phyloP scores from a whole-genome alignment of 2,797 vertebrate genomes.

The Crypturellus tataupa region DNA sequence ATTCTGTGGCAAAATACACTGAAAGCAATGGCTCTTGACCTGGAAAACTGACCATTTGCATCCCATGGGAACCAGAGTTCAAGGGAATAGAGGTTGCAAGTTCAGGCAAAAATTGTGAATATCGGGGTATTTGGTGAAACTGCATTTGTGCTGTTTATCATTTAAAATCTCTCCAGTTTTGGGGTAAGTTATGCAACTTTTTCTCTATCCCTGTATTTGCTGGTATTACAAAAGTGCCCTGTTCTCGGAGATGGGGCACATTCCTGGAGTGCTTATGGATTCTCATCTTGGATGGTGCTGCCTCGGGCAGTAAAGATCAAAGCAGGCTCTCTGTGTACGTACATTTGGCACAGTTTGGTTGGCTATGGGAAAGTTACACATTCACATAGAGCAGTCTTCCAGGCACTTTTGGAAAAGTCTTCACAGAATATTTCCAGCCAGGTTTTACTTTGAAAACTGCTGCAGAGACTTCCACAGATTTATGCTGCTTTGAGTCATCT shows the following conservation, averaged over 20 bases:
- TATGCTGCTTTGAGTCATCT: slow-evolving; percentile 1
- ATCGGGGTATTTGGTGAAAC: not conserved
- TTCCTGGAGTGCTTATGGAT: not conserved
- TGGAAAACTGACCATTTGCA: not conserved
- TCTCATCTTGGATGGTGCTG: not conserved
- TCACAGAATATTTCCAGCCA: not conserved
- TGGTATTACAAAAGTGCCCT: not conserved
- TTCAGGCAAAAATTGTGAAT: not conserved
- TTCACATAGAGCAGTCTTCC: not conserved
- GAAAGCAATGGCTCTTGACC: not conserved
- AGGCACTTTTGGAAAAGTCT: slow-evolving; percentile 30
- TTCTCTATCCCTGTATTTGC: not conserved
- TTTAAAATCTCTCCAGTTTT: not conserved
- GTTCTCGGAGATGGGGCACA: not conserved
- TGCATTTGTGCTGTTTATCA: not conserved
- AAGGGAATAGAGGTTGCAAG: not conserved
- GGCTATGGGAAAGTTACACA: not conserved
- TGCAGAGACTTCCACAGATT: slow-evolving; percentile 23
- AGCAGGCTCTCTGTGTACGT: not conserved
- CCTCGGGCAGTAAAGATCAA: not conserved
- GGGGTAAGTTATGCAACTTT: not conserved
- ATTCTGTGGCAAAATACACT: not conserved
- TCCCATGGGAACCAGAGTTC: not conserved
- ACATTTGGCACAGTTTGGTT: not conserved
- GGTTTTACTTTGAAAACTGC: slow-evolving; percentile 22